phyloP scores from a whole-genome alignment of 2,888 invertebrate genomes.

The Piscicola geometra region DNA sequence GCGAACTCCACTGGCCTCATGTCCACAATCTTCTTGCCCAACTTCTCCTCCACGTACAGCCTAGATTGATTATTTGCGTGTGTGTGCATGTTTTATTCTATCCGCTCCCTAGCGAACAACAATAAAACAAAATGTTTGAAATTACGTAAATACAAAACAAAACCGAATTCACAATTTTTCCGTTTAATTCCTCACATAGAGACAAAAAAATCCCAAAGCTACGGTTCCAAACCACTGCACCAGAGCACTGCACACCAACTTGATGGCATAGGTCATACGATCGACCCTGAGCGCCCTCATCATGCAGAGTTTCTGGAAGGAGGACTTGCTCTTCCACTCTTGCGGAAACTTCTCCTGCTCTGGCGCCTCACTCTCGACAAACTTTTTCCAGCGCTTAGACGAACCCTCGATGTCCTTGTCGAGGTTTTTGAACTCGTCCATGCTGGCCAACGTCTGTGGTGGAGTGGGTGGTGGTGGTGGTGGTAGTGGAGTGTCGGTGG shows the following conservation, averaged over 20 bases:
- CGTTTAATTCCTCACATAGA: too few relatives aligned
- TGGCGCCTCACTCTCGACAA: conserved; percentile 88
- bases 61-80: too few relatives aligned
- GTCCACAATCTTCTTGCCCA: conserved; percentile 84
- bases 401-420: conserved; percentile 92
- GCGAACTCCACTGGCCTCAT: conserved; percentile 82
- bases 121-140: not conserved
- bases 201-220: too few relatives aligned
- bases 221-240: too few relatives aligned
- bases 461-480: too few relatives aligned
- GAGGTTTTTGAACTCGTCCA: conserved; percentile 84
- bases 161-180: not conserved
- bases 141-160: not conserved
- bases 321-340: conserved; percentile 94
- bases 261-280: conserved; percentile 88
- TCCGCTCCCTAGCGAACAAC: too few relatives aligned
- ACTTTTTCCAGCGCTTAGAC: conserved; percentile 91
- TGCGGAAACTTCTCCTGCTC: conserved; percentile 94
- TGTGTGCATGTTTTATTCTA: too few relatives aligned
- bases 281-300: conserved; percentile 86
- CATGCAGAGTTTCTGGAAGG: conserved; percentile 89
- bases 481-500: too few relatives aligned
- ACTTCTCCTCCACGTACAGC: conserved; percentile 87
- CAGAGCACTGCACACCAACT: conserved; percentile 59
- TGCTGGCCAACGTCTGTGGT: conserved; percentile 72